Percentiles rank a stretch among this genome's conserved stretches.
Conservation (phyloP, 2,888 invertebrate genomes). For the Eristalis pertinax region DNA sequence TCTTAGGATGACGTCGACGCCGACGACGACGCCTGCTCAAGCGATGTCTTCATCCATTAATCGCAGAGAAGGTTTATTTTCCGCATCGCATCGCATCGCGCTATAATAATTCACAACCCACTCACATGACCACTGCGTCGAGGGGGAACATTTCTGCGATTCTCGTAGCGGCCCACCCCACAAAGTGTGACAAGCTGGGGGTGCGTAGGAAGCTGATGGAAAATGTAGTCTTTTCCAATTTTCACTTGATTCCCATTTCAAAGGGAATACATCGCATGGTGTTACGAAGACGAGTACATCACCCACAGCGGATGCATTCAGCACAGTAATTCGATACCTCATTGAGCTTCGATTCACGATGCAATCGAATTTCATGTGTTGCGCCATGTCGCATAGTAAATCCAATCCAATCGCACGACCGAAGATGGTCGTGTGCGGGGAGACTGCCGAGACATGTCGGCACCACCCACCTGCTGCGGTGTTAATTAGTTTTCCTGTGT, state of each 20-base stretch:
- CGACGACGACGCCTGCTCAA: background rate
- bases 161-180: background rate
- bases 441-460: background rate
- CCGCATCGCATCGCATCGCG: background rate
- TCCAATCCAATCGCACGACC: no score
- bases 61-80: background rate
- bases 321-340: no score
- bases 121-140: background rate
- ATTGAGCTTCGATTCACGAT: no score
- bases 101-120: background rate
- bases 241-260: no score
- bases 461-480: conserved; percentile 8
- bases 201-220: no score
- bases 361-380: no score
- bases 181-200: no score
- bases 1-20: background rate
- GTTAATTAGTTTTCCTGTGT: conserved; percentile 41
- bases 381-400: no score
- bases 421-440: background rate
- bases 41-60: background rate
- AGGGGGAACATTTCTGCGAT: background rate
- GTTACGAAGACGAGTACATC: no score
- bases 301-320: no score
- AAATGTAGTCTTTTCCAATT: no score
- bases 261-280: no score